Evolutionary conservation across 2,797 vertebrate genomes (phyloP).

Genomic region (Bucorvus abyssinicus): DNA sequence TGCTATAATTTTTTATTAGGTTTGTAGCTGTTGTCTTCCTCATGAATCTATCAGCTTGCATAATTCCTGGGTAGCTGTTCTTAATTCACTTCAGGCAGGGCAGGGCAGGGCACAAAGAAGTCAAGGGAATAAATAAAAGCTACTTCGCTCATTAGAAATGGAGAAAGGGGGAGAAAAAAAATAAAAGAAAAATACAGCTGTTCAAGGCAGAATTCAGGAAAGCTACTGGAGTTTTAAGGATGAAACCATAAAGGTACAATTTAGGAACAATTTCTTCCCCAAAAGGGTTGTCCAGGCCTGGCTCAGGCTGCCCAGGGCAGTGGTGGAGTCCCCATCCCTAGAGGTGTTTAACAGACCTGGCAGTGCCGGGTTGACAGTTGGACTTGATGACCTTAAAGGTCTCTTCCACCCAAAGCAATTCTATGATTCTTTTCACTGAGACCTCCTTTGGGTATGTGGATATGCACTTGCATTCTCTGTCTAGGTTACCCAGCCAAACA

Average conservation of each 20-base stretch:
- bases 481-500: neutral
- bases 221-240: neutral
- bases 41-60: neutral
- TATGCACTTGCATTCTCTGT: neutral
- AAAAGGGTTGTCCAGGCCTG: neutral
- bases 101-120: neutral
- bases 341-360: too few species aligned
- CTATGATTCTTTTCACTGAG: neutral
- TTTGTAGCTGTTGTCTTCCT: neutral
- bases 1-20: neutral
- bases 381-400: too few species aligned
- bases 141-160: neutral
- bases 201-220: neutral
- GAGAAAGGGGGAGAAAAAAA: neutral
- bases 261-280: too few species aligned
- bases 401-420: too few species aligned
- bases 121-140: neutral
- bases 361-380: too few species aligned
- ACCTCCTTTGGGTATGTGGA: fast-evolving
- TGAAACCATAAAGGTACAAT: neutral
- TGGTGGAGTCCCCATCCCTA: too few species aligned
- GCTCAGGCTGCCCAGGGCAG: too few species aligned
- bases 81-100: neutral
- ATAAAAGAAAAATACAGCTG: neutral
- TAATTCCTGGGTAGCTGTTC: neutral